A percentile compares a stretch with the other conserved stretches of the same genome.
These are phyloP conservation scores for Peromyscus leucopus DNA, from an alignment of 2,113 vertebrate genomes.

Conservation along the genomic window DNA sequence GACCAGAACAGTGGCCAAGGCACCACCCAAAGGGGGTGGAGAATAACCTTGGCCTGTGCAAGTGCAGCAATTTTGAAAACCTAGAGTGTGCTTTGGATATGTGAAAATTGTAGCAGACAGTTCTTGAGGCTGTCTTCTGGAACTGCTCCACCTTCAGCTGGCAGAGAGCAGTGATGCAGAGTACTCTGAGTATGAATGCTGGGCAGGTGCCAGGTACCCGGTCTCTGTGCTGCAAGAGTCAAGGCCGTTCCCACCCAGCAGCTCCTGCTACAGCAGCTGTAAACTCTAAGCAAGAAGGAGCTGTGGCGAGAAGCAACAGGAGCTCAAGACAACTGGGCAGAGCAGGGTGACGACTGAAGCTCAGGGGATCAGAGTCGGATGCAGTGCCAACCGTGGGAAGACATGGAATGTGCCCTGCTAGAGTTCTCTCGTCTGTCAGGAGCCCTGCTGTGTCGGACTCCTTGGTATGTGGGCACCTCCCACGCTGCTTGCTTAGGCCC, in stretches of 20 bases:
- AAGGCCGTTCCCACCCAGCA: too few relatives aligned
- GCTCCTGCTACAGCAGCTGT: rapidly evolving
- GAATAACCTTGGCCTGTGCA: not conserved
- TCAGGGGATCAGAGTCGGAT: too few relatives aligned
- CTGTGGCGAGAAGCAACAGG: not conserved
- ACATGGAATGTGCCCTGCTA: too few relatives aligned
- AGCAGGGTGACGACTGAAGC: too few relatives aligned
- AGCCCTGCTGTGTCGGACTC: not conserved
- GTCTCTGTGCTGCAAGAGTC: not conserved
- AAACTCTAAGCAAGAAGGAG: too few relatives aligned
- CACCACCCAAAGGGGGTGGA: too few relatives aligned
- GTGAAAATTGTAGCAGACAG: too few relatives aligned
- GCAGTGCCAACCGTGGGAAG: not conserved
- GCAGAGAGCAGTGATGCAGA: rapidly evolving
- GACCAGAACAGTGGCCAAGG: not conserved
- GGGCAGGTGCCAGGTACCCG: rapidly evolving
- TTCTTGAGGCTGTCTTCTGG: not conserved
- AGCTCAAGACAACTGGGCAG: too few relatives aligned
- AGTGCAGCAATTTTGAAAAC: not conserved
- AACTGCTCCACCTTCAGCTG: not conserved
- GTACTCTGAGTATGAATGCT: rapidly evolving
- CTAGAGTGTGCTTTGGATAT: not conserved
- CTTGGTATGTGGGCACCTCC: rapidly evolving
- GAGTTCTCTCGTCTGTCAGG: not conserved
- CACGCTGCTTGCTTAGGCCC: rapidly evolving